These are phyloP conservation scores for Encarsia formosa DNA, from an alignment of 2,888 invertebrate species.

Conservation along the genomic window DNA sequence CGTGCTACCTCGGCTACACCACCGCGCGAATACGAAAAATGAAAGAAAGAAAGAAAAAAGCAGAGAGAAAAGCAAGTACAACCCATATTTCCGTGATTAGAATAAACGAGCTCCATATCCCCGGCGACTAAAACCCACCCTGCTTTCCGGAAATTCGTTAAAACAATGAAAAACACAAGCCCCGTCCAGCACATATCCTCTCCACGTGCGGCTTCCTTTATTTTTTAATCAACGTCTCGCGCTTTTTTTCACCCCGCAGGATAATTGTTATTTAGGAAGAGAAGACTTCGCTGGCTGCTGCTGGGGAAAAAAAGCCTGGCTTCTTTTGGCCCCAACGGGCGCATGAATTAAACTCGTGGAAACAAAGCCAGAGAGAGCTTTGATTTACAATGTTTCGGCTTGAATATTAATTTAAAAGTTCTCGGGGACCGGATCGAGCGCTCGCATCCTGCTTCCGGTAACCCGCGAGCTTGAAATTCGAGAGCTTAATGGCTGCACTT, in stretches of 20 bases:
- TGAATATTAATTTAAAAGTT: conserved; percentile 47
- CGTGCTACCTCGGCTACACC: too few relatives aligned
- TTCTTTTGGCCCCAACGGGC: conserved; percentile 9
- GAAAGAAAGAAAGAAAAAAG: too few relatives aligned
- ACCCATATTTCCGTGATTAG: too few relatives aligned
- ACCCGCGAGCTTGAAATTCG: conserved; percentile 25
- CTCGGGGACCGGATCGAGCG: conserved; percentile 19
- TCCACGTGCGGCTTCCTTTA: neutral
- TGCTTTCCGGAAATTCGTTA: too few relatives aligned
- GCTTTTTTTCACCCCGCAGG: neutral
- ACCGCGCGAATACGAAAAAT: too few relatives aligned
- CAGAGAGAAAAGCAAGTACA: too few relatives aligned
- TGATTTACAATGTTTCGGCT: conserved; percentile 44
- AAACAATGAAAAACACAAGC: too few relatives aligned
- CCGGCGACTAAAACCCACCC: too few relatives aligned
- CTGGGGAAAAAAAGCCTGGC: neutral
- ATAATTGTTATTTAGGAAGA: conserved; percentile 12
- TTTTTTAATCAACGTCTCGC: neutral
- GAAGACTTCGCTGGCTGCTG: neutral
- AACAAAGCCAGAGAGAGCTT: conserved; percentile 10
- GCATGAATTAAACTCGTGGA: conserved; percentile 10
- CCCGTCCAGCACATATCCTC: too few relatives aligned
- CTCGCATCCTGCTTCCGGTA: conserved; percentile 2
- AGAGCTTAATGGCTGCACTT: conserved; percentile 37
- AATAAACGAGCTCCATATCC: too few relatives aligned